Evolutionary conservation across 2,113 vertebrate genomes (phyloP).

Genomic region (Scophthalmus maximus): DNA sequence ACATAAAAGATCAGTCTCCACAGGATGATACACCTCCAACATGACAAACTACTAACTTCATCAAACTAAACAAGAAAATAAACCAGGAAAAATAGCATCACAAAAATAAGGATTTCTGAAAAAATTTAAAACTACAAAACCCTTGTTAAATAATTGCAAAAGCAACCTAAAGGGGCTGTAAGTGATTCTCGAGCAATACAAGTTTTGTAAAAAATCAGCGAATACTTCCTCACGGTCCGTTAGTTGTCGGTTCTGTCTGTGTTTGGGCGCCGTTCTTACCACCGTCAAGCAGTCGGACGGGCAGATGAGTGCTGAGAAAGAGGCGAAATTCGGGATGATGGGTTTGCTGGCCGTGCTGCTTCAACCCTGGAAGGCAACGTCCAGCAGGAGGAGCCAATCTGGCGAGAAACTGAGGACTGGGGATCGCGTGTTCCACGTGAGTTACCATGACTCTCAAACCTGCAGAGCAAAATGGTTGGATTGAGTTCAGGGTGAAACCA

Average conservation of each 20-base stretch:
- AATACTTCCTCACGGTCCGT: too few species aligned
- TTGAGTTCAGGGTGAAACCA: not conserved
- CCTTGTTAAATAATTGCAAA: too few species aligned
- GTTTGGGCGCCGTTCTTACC: constrained; percentile 81
- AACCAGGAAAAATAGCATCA: too few species aligned
- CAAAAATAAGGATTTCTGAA: too few species aligned
- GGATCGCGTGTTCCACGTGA: constrained; percentile 66
- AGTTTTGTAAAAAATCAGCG: too few species aligned
- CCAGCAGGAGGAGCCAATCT: constrained; percentile 41
- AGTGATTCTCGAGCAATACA: too few species aligned
- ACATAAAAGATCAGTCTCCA: not conserved
- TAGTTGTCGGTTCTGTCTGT: too few species aligned
- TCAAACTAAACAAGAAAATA: too few species aligned
- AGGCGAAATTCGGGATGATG: constrained; percentile 80
- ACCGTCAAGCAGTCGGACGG: constrained; percentile 66
- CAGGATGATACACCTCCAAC: not conserved
- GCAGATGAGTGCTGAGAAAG: constrained; percentile 83
- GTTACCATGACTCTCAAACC: constrained; percentile 83
- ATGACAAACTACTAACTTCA: too few species aligned
- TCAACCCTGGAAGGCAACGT: constrained; percentile 13
- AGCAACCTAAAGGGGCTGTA: too few species aligned
- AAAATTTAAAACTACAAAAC: too few species aligned
- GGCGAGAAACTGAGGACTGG: constrained; percentile 53
- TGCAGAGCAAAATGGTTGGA: constrained; percentile 36
- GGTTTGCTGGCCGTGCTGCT: not conserved